phyloP scores from a whole-genome alignment of 2,888 invertebrate species.

The Aelia acuminata region DNA sequence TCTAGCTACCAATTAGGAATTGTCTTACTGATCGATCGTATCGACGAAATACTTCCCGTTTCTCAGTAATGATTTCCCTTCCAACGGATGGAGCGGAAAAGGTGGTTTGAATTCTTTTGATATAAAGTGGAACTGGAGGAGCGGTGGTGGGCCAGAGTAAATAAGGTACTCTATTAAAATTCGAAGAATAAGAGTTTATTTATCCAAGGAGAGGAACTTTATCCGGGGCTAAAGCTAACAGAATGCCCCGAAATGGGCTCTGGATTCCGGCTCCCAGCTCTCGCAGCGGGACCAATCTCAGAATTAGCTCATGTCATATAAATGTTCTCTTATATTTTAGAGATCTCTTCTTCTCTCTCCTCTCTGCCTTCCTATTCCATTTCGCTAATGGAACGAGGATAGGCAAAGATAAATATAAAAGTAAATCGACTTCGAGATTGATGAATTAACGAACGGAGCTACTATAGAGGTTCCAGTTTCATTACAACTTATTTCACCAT shows the following conservation, averaged over 20 bases:
- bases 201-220: conserved; percentile 13
- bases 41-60: neutral
- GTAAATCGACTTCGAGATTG: neutral
- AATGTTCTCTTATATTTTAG: conserved; percentile 44
- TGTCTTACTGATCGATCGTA: neutral
- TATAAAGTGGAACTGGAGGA: neutral
- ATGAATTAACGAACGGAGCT: neutral
- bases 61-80: neutral
- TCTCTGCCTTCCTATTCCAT: conserved; percentile 31
- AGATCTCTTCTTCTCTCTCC: neutral
- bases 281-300: conserved; percentile 34
- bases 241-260: conserved; percentile 54
- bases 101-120: neutral
- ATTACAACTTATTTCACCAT: too few relatives aligned
- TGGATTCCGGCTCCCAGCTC: conserved; percentile 51
- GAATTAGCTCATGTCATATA: conserved; percentile 47
- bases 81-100: neutral
- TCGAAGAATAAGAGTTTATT: conserved; percentile 34
- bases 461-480: too few relatives aligned
- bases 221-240: neutral
- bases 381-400: conserved; percentile 8
- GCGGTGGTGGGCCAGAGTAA: neutral
- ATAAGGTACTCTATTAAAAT: conserved; percentile 33
- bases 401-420: neutral
- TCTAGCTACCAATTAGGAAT: too few relatives aligned